phyloP scores from a whole-genome alignment of 2,888 invertebrate species.

The Rhingia rostrata region DNA sequence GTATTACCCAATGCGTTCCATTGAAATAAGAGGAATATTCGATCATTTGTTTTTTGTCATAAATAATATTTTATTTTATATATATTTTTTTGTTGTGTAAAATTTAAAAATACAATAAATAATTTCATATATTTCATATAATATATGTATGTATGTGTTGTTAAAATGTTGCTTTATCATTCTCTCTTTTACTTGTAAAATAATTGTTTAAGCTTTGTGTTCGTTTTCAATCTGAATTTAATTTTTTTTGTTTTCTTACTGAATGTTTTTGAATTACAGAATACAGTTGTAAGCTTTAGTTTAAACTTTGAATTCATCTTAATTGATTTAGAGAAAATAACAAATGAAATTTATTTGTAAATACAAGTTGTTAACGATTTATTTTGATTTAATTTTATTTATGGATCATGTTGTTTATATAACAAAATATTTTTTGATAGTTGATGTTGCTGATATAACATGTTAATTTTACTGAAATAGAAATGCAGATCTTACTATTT shows the following conservation, averaged over 20 bases:
- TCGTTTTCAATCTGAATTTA: slow-evolving; percentile 20
- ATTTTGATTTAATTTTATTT: slow-evolving; percentile 2
- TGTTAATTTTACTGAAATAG: slow-evolving; percentile 27
- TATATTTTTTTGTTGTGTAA: slow-evolving; percentile 51
- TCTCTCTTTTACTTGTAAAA: slow-evolving; percentile 31
- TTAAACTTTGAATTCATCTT: slow-evolving; percentile 16
- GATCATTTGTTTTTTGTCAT: slow-evolving; percentile 27
- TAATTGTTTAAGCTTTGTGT: slow-evolving; percentile 37
- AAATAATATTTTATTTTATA: slow-evolving; percentile 55
- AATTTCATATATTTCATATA: slow-evolving; percentile 65
- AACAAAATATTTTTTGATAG: slow-evolving; percentile 7
- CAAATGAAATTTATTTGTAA: slow-evolving; percentile 28
- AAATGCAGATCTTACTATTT: slow-evolving; percentile 28
- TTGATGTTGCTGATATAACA: slow-evolving; percentile 36
- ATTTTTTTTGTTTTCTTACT: slow-evolving; percentile 4
- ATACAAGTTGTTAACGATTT: slow-evolving; percentile 36
- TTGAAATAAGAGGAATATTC: not conserved
- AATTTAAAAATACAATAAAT: slow-evolving; percentile 70
- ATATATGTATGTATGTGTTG: slow-evolving; percentile 63
- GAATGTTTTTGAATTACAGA: slow-evolving; percentile 27
- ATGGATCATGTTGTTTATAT: slow-evolving; percentile 21
- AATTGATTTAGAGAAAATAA: slow-evolving; percentile 33
- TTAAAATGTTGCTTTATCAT: slow-evolving; percentile 47
- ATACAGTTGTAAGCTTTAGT: slow-evolving; percentile 29
- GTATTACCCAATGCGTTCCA: not conserved